Base-by-base conservation (phyloP, 2,797 vertebrate genomes). In the Cygnus olor region DNA sequence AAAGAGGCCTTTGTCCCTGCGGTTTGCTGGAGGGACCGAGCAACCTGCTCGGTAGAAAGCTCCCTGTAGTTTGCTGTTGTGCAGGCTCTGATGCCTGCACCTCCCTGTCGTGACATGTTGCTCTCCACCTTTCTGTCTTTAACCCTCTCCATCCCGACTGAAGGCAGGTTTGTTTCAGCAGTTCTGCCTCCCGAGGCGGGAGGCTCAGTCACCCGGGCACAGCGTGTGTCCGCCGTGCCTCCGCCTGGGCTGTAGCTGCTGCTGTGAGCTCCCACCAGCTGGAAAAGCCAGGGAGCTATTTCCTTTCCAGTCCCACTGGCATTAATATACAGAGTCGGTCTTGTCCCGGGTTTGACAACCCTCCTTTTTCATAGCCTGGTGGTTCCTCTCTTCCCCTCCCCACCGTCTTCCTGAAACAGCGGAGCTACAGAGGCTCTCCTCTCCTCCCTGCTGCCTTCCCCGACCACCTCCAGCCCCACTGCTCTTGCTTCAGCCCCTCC, bases 331-430 rank as follows among this genome's bases (percentile, higher is more conserved):
- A 94, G 92, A 85, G 70, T 14, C 63, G 58, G 89, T 74, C 85
- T 95, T 95, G 89, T 93, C 82, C 89, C 58, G 36, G 49, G 28
- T 27, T 78, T 81, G 74, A 93, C 85, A 95, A 15, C 79, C 57
- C 34, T 81, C 57, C 66, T 85, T 85, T 79, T 82, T 77, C 88
- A 63, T 49, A 42, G 61, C 38, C 45, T 1, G 3, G 10, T 89
- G 74, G 66, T 58, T 93, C 69, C 65, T 63, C 58, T 45, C 1
- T 19, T 83, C 72, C 80, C 65, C 85, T 94, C 72, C 68, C 80
- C 83, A 34, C 24, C 0, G 2, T 80, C 40, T 45, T 65, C 61
- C 80, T 83, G 42, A 5, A 68, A 60, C 71, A 76, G 71, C 3
- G 0, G 42, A 14, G 32, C 15, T 28, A 80, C 85, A 91, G 82